Conservation (phyloP, 2,888 invertebrate genomes). For the Synanthedon andrenaeformis region DNA sequence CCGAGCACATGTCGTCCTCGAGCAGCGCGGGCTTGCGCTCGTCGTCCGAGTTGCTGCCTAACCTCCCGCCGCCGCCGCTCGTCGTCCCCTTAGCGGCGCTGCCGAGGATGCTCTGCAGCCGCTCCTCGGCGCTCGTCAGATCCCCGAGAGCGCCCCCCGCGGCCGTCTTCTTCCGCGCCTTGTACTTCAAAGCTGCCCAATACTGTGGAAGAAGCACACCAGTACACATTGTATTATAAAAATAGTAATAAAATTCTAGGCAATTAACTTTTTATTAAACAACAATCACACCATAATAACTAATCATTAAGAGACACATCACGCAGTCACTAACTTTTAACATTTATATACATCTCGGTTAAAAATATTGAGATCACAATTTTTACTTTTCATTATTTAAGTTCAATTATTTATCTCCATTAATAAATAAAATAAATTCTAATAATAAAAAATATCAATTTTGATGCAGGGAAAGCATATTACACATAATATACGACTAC, state of each 20-base stretch:
- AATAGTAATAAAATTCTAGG: neutral
- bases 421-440: too few species aligned
- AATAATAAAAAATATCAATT: too few species aligned
- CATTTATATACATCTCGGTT: too few species aligned
- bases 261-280: neutral
- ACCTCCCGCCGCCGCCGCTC: slow-evolving; percentile 6
- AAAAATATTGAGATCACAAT: too few species aligned
- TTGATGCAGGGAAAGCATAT: too few species aligned
- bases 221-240: neutral
- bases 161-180: slow-evolving; percentile 53
- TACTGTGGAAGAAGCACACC: slow-evolving; percentile 24
- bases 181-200: slow-evolving; percentile 62
- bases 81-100: slow-evolving; percentile 6
- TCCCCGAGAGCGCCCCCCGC: slow-evolving; percentile 53
- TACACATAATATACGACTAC: too few species aligned
- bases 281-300: neutral
- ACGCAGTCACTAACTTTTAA: too few species aligned
- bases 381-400: too few species aligned
- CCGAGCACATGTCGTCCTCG: slow-evolving; percentile 53
- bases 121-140: slow-evolving; percentile 47
- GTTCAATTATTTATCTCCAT: too few species aligned
- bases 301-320: neutral
- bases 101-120: slow-evolving; percentile 44
- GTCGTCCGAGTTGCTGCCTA: slow-evolving; percentile 36
- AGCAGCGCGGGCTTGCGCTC: slow-evolving; percentile 38